Percentiles rank a stretch among this genome's conserved stretches.
phyloP scores from a whole-genome alignment of 2,797 vertebrate genomes.

The Tapera naevia region DNA sequence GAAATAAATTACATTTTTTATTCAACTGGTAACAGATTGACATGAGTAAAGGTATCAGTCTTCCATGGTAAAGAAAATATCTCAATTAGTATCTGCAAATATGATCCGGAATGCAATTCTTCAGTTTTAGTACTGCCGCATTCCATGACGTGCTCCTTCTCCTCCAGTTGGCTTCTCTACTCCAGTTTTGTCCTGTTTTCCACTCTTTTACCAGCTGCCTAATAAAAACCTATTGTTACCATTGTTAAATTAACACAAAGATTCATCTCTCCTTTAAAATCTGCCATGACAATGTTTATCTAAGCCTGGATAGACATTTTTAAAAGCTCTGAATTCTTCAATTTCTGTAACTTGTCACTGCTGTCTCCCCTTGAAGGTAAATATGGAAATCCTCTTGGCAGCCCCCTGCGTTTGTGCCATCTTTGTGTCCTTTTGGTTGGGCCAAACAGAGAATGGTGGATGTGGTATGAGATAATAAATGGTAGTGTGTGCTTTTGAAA shows the following conservation, averaged over 20 bases:
- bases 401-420: neutral
- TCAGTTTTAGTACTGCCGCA: neutral
- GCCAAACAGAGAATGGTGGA: neutral
- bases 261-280: neutral
- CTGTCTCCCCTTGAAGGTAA: neutral
- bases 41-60: neutral
- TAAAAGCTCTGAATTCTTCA: neutral
- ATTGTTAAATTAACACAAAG: neutral
- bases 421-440: neutral
- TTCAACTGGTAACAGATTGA: neutral
- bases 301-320: neutral
- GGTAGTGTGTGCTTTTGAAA: neutral
- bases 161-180: too few relatives aligned
- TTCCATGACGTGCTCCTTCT: neutral
- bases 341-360: fast-evolving
- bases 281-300: neutral
- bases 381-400: neutral
- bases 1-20: neutral
- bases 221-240: neutral
- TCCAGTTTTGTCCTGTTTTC: neutral
- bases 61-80: neutral
- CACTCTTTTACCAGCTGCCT: neutral
- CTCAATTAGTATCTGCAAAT: neutral
- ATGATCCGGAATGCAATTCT: neutral
- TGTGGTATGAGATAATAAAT: neutral